A percentile compares a stretch with the other conserved stretches of the same genome.
These are phyloP conservation scores for Pecten maximus DNA, from an alignment of 2,888 invertebrate genomes.

Conservation along the genomic window DNA sequence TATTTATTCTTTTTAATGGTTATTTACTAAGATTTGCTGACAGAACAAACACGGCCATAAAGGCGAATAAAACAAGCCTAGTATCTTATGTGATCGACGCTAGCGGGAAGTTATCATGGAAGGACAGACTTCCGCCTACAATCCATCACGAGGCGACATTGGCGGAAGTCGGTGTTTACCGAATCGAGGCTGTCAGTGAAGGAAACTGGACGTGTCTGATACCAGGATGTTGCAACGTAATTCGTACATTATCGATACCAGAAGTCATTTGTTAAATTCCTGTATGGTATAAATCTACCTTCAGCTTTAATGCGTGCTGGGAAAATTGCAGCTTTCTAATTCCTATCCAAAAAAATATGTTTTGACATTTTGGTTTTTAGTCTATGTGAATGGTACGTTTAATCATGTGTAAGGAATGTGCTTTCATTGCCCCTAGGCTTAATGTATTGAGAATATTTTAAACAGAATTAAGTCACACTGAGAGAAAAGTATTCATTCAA, in stretches of 20 bases:
- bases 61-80: not conserved
- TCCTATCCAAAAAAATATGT: no score
- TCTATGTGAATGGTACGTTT: no score
- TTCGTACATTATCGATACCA: not conserved
- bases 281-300: not conserved
- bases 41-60: slow-evolving; percentile 4
- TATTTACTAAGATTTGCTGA: slow-evolving; percentile 12
- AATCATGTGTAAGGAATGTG: no score
- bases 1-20: slow-evolving; percentile 9
- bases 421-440: no score
- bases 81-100: not conserved
- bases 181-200: not conserved
- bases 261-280: not conserved
- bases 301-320: not conserved
- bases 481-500: no score
- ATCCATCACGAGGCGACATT: slow-evolving; percentile 9
- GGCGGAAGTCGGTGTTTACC: not conserved
- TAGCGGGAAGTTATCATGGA: not conserved
- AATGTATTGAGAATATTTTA: no score
- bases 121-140: not conserved
- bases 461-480: no score
- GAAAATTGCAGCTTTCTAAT: no score
- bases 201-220: not conserved
- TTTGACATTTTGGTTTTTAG: no score
- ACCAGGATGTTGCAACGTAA: not conserved